Evolutionary conservation across 1,140 invertebrate species (phyloP), one percentile per base, ranked within the genome.

Genomic region (Euura lappo): DNA sequence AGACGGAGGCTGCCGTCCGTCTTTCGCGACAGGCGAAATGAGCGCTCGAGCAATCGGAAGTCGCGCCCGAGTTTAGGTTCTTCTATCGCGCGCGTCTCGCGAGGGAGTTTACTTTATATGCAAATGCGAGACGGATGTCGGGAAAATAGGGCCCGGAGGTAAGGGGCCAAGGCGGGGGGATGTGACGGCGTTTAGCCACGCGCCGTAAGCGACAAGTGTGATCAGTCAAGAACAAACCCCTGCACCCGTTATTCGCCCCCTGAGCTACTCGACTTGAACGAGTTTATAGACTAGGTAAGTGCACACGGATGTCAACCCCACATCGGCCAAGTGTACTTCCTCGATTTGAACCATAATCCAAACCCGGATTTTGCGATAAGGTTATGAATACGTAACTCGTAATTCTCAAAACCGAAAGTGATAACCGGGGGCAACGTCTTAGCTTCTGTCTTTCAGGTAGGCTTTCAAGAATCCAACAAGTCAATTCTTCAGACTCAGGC

Each of bases 21-120:
- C 79, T 81, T 83, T 83, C 80, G 69, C 75, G 82, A 83, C 82
- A 81, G 79, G 75, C 79, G 79, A 83, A 83, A 83, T 83, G 81
- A 83, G 81, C 78, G 64, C 75, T 43, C 51, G 75, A 76, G 74
- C 81, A 81, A 83, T 83, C 80, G 81, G 77, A 81, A 81, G 70
- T 81, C 77, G 74, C 73, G 73, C 67, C 46, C 42, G 10, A 11
- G 45, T 43, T 7, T 42, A 45, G 13, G 28, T 68, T 68, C 66
- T 68, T 68, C 66, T 68, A 68, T 68, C 66, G 66, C 28, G 8
- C 13, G 44, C 28, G 66, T 28, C 11, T 28, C 42, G 8, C 71
- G 72, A 72, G 47, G 74, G 72, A 74, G 72, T 79, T 79, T 79
- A 79, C 77, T 79, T 79, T 79, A 79, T 79, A 79, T 79, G 77